Evolutionary conservation across 2,797 vertebrate genomes (phyloP), one percentile per base, ranked within the genome.

Genomic region (Acipenser ruthenus): DNA sequence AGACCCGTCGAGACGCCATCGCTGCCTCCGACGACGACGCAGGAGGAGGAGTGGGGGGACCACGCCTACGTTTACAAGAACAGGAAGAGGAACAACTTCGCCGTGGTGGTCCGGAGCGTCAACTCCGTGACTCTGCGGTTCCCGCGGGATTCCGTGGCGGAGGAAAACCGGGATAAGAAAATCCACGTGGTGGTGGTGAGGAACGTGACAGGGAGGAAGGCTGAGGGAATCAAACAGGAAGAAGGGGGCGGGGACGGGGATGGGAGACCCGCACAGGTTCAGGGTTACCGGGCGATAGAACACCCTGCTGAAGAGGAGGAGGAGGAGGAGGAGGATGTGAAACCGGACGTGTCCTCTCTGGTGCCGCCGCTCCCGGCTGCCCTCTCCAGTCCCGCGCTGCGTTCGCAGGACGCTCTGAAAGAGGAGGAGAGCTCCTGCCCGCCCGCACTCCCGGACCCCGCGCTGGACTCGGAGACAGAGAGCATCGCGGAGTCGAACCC

Each of bases 281-380:
- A 37, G 23, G 23, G 23, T 37, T 37, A 37, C 23, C 23, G 23
- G 4, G 23, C 23, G 23, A 37, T 37, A 37, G 23, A 37, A 37
- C 18, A 18, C 50, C 48, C 37, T 10, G 12, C 18, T 7, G 47
- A 63, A 8, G 12, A 23, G 52, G 23, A 37, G 23, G 50, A 6
- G 2, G 65, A 63, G n/a, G n/a, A n/a, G 49, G 65, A 67, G 11
- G 62, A 68, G 13, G 70, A 68, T 48, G 63, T 68, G 15, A 68
- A 71, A 50, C 70, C 66, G n/a, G 70, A 71, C 47, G 9, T 11
- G 11, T 62, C 58, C 18, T n/a, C 71, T 62, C 13, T 65, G 65
- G 70, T 71, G 58, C 72, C 48, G 61, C 66, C 70, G 60, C 64
- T 71, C 62, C 2, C 37, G 60, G 55, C 68, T 0, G 0, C 23